A percentile compares a stretch with the other conserved stretches of the same genome.
These are phyloP conservation scores for Leptinotarsa lineolata DNA, from an alignment of 1,140 invertebrate species.

Conservation along the genomic window DNA sequence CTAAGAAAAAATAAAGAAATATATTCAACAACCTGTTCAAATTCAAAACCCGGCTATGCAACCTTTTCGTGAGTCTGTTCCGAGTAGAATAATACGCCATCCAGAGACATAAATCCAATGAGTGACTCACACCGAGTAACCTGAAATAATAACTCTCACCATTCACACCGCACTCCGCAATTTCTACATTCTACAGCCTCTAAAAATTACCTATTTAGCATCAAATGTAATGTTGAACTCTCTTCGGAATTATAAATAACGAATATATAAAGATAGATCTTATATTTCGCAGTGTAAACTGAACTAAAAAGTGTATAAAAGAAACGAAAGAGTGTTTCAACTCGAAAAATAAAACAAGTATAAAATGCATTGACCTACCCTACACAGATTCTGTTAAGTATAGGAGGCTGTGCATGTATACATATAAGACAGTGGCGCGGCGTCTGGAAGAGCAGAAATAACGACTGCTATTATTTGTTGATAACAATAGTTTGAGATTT, in stretches of 20 bases:
- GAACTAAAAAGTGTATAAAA: conserved; percentile 50
- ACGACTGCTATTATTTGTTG: no score
- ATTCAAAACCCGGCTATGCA: not conserved
- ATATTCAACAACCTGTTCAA: not conserved
- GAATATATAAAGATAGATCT: conserved; percentile 50
- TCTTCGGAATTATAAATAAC: conserved; percentile 40
- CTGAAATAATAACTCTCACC: conserved; percentile 10
- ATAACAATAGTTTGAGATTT: no score
- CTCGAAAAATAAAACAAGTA: conserved; percentile 55
- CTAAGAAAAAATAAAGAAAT: no score
- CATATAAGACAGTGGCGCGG: conserved; percentile 42
- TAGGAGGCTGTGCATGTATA: conserved; percentile 56
- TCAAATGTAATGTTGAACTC: conserved; percentile 9
- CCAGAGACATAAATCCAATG: not conserved
- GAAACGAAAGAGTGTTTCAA: conserved; percentile 50
- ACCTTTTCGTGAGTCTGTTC: not conserved
- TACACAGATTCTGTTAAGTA: conserved; percentile 55
- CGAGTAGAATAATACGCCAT: not conserved
- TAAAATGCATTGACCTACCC: conserved; percentile 57
- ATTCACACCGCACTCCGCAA: conserved; percentile 2
- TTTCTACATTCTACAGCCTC: conserved; percentile 5
- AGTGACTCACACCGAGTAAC: conserved; percentile 9
- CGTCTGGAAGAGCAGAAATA: not conserved
- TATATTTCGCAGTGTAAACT: conserved; percentile 50
- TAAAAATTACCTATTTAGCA: conserved; percentile 1